A percentile compares a stretch with the other conserved stretches of the same genome.
phyloP scores from a whole-genome alignment of 2,888 invertebrate genomes.

The Phengaris alcon region DNA sequence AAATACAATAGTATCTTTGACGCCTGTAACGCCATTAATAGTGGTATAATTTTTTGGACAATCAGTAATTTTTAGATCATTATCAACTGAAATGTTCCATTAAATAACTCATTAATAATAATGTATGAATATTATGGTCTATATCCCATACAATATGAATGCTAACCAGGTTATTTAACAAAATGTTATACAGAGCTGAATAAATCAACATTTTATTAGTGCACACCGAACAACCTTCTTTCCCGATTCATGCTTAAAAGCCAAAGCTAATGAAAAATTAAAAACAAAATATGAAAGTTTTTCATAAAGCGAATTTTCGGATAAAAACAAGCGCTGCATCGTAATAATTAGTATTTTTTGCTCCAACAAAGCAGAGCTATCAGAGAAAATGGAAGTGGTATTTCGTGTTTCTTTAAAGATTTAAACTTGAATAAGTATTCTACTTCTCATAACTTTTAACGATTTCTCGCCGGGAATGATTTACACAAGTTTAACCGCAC shows the following conservation, averaged over 20 bases:
- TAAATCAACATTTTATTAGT: neutral
- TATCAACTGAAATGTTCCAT: no score
- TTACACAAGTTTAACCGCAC: conserved; percentile 29
- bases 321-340: conserved; percentile 2
- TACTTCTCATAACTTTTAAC: conserved; percentile 31
- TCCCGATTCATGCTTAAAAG: conserved; percentile 3
- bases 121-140: no score
- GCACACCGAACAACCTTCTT: neutral
- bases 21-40: no score
- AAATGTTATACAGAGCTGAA: neutral
- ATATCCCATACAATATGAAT: neutral
- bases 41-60: no score
- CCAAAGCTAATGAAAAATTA: conserved; percentile 9
- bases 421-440: conserved; percentile 30
- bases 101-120: no score
- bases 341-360: conserved; percentile 18
- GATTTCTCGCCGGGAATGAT: conserved; percentile 29
- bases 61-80: no score
- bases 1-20: no score
- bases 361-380: neutral
- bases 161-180: neutral
- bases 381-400: neutral
- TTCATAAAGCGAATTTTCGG: conserved; percentile 12
- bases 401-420: conserved; percentile 19
- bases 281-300: neutral